A percentile compares a stretch with the other conserved stretches of the same genome.
These are phyloP conservation scores for Corticium candelabrum DNA, from an alignment of 37 sponge, comb jelly and placozoan genomes.

Conservation along the genomic window DNA sequence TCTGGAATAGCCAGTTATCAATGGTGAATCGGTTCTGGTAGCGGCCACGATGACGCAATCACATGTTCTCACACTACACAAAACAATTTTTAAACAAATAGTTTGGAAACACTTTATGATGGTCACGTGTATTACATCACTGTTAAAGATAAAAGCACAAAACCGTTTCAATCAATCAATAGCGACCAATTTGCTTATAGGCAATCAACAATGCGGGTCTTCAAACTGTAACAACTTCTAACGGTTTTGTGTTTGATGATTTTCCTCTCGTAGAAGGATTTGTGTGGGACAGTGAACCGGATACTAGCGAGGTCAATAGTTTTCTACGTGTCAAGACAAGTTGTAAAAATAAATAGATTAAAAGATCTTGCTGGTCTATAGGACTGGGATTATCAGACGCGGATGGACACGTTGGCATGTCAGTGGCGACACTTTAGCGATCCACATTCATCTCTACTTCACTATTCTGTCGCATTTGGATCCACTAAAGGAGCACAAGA, in stretches of 20 bases:
- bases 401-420: not conserved
- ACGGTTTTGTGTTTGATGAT: not conserved
- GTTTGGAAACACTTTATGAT: too few relatives aligned
- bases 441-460: not conserved
- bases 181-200: conserved; percentile 14
- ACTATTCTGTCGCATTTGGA: not conserved
- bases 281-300: conserved; percentile 31
- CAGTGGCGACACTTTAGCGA: not conserved
- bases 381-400: not conserved
- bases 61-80: not conserved
- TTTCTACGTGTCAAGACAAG: too few relatives aligned
- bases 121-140: not conserved
- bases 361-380: not conserved
- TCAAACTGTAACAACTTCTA: not conserved
- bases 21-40: not conserved
- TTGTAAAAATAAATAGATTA: too few relatives aligned
- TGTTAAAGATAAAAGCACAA: not conserved
- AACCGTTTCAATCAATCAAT: not conserved
- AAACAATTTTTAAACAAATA: too few relatives aligned
- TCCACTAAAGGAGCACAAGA: not conserved
- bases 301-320: conserved; percentile 17
- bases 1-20: not conserved
- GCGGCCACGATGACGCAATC: not conserved
- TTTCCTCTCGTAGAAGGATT: conserved; percentile 10
- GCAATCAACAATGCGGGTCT: conserved; percentile 56